Evolutionary conservation across 2,113 vertebrate genomes (phyloP), one percentile per base, ranked within the genome.

Genomic region (Eretmochelys imbricata): DNA sequence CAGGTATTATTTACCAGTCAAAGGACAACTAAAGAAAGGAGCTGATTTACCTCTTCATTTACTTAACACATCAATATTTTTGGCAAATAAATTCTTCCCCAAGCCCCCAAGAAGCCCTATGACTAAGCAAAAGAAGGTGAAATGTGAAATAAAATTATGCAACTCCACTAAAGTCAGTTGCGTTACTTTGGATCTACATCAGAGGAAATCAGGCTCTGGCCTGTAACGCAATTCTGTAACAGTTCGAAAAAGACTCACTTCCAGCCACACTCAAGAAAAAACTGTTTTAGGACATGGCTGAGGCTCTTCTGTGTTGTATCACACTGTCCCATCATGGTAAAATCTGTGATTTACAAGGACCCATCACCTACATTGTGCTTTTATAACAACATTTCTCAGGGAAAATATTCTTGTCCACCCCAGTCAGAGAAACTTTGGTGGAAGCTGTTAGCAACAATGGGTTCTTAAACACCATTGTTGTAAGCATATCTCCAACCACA

Each of bases 1-100:
- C 8, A 6, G 69, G 72, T 13, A 48, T 22, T 86, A 4, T 87
- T 83, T 81, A 83, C 75, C 93, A 38, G 65, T 72, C 65, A 59
- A 65, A 13, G 38, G 24, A 27, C 42, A 78, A 76, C n/a, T 46
- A 42, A 79, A 5, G 5, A 83, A 83, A 89, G 83, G 12, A 62
- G 48, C 59, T 59, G 1, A 54, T 65, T 80, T n/a, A 31, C 1
- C 4, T 69, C 0, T 0, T 51, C 75, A 76, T 12, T 25, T 76
- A 76, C 24, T 38, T 88, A 0, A 0, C 65, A 11, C 54, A 48
- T 5, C 0, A 9, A 2, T 7, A 42, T 85, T 93, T 76, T 35
- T 81, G 48, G 89, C 8, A 35, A 84, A 84, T 29, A 31, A 22
- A 17, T 80, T 35, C n/a, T 27, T 84, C 72, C 87, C 51, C 1